A percentile compares a stretch with the other conserved stretches of the same genome.
phyloP scores from a whole-genome alignment of 2,797 vertebrate genomes.

The Coreius guichenoti region DNA sequence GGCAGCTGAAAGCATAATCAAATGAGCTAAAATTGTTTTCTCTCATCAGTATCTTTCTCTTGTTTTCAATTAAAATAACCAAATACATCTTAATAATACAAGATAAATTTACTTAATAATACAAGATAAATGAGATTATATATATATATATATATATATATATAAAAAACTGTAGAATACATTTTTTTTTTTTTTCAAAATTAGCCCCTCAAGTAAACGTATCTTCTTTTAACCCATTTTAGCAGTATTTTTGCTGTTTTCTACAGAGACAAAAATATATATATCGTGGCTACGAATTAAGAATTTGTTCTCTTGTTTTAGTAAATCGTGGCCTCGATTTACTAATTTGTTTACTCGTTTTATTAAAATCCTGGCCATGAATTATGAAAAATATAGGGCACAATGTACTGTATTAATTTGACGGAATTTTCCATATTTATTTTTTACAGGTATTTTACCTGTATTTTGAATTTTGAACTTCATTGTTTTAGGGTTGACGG shows the following conservation, averaged over 20 bases:
- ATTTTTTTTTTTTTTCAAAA: neutral
- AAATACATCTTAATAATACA: neutral
- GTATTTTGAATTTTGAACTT: no score
- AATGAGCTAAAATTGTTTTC: neutral
- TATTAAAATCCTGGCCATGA: no score
- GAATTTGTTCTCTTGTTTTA: neutral
- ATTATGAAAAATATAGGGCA: no score
- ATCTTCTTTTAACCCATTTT: neutral
- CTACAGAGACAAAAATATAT: no score
- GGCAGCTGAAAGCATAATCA: neutral
- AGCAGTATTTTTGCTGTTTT: neutral
- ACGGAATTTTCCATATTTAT: no score
- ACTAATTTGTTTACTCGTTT: no score
- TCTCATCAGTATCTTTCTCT: neutral
- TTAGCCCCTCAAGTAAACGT: neutral
- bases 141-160: no score
- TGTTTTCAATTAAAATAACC: neutral
- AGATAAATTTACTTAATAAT: neutral
- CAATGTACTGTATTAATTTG: no score
- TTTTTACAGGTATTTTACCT: no score
- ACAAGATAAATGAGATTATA: neutral
- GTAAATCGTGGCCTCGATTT: no score
- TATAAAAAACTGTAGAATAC: no score
- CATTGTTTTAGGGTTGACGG: no score
- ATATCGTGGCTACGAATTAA: neutral